Evolutionary conservation across 2,113 vertebrate genomes (phyloP).

Genomic region (Hyperoodon ampullatus): DNA sequence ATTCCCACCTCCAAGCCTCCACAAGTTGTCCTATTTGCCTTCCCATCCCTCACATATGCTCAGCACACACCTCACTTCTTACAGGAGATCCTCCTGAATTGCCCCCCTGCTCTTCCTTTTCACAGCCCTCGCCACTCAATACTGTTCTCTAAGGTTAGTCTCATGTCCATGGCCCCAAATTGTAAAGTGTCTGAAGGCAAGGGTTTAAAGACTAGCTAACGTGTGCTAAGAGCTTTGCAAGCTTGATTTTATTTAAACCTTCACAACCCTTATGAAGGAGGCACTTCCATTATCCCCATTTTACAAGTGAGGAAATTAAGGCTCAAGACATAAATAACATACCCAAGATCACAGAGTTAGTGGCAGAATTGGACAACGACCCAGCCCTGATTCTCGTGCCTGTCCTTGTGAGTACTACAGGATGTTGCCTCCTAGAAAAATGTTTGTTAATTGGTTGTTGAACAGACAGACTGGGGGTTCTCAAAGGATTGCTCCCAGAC

Average conservation of each 20-base stretch:
- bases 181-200: background rate
- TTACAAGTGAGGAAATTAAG: slow-evolving; percentile 30
- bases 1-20: background rate
- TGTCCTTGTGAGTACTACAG: background rate
- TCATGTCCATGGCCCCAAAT: background rate
- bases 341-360: background rate
- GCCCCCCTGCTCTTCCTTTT: background rate
- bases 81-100: slow-evolving; percentile 23
- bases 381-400: background rate
- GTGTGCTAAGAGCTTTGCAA: background rate
- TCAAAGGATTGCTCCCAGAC: background rate
- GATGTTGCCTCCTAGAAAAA: background rate
- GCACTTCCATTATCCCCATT: background rate
- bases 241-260: background rate
- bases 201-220: background rate
- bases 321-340: background rate
- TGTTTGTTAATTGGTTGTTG: background rate
- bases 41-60: background rate
- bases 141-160: background rate
- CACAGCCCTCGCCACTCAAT: background rate
- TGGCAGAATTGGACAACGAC: background rate
- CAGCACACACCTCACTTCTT: background rate
- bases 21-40: background rate
- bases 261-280: background rate
- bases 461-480: background rate